Evolutionary conservation across 2,797 vertebrate genomes (phyloP), one percentile per base, ranked within the genome.

Genomic region (Hippocampus kuda): DNA sequence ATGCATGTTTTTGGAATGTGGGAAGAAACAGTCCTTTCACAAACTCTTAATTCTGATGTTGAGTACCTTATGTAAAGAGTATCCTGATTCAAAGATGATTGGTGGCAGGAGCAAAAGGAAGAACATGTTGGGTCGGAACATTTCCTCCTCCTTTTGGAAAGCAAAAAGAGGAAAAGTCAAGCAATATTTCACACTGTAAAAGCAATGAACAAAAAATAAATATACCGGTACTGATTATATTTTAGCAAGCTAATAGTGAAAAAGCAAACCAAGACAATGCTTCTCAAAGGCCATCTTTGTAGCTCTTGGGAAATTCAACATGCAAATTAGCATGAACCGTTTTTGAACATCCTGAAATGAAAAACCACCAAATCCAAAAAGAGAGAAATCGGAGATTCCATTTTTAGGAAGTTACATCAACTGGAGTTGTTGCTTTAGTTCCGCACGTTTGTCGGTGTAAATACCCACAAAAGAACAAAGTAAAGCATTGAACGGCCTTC

Each of bases 41-140:
- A 38, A 38, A 63, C 22, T 42, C 60, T 12, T 42, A 59, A n/a
- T 53, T 65, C 38, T 63, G 48, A 7, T 1, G 2, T 84, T 38
- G 5, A 0, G 1, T 83, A 98, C 97, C 93, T 99, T 99, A 77
- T 99, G 97, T 65, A 99, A 86, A 5, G 97, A 99, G 83, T 99
- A 99, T 75, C 97, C 97, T 0, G 97, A 99, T 78, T 99, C 97
- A 88, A 99, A 99, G 89, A 99, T 99, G 79, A 99, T 99, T 22
- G 97, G 97, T 0, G 97, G 97, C 70, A 99, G 92, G 69, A 99
- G 89, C 80, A 99, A 90, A 60, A 99, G 93, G 87, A 99, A 99
- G 89, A 99, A 99, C 96, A 99, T 99, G 86, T 99, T 99, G 77
- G 97, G 97, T 57, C 96, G 92, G 87, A 99, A 99, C 96, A 98